Percentiles rank a stretch among this genome's conserved stretches.
Conservation (phyloP, 2,888 invertebrate genomes). For the Perdita meconis region DNA sequence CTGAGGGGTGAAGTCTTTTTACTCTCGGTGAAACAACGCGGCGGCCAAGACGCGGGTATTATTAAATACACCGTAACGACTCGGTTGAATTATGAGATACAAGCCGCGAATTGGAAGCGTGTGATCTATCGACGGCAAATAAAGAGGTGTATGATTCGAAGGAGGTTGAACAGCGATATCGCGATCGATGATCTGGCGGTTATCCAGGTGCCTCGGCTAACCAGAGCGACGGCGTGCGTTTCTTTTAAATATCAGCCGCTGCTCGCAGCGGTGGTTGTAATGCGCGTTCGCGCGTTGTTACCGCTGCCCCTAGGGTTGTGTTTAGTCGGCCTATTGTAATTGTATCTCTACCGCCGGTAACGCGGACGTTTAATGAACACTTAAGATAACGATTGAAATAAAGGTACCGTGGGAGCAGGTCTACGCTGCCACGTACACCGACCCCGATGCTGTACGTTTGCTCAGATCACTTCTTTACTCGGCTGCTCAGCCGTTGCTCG, state of each 20-base stretch:
- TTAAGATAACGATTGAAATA: constrained; percentile 61
- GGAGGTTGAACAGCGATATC: constrained; percentile 58
- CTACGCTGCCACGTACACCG: constrained; percentile 20
- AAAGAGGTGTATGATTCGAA: constrained; percentile 59
- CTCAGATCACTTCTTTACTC: constrained; percentile 44
- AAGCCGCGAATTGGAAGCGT: constrained; percentile 59
- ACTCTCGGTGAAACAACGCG: neutral
- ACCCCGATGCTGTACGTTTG: constrained; percentile 23
- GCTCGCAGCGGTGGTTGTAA: constrained; percentile 32
- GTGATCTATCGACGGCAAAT: constrained; percentile 64
- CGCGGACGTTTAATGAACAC: constrained; percentile 58
- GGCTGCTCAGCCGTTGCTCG: constrained; percentile 22
- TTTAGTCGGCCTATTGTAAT: constrained; percentile 48
- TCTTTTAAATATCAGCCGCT: constrained; percentile 43
- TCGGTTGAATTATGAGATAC: constrained; percentile 53
- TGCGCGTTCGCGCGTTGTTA: constrained; percentile 41
- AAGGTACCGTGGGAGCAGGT: constrained; percentile 55
- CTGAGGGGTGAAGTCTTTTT: constrained; percentile 16
- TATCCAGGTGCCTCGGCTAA: constrained; percentile 56
- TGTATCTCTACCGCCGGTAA: constrained; percentile 42
- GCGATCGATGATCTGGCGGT: constrained; percentile 59
- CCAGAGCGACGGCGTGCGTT: constrained; percentile 44
- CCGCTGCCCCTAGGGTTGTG: constrained; percentile 34
- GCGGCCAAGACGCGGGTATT: constrained; percentile 26
- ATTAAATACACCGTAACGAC: constrained; percentile 60